phyloP scores from a whole-genome alignment of 2,113 vertebrate genomes.

The Corythornis vintsioides region DNA sequence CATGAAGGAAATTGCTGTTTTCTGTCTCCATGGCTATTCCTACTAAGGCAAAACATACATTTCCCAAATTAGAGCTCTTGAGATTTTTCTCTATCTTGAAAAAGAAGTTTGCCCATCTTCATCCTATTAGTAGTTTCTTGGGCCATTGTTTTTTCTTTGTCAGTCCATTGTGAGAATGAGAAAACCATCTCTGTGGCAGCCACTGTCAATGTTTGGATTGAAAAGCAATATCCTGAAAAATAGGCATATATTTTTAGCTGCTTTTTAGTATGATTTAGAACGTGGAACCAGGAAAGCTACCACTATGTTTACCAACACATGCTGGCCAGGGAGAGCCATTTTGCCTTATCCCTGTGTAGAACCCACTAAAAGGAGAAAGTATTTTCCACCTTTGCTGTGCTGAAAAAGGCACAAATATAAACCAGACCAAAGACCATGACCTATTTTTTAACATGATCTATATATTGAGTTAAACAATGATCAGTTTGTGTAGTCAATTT shows the following conservation, averaged over 20 bases:
- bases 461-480: background rate
- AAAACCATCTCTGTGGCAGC: background rate
- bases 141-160: background rate
- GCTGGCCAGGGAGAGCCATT: background rate
- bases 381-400: background rate
- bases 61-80: background rate
- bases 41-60: background rate
- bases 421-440: background rate
- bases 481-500: background rate
- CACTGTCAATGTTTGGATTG: background rate
- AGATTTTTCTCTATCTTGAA: background rate
- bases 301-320: background rate
- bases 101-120: background rate
- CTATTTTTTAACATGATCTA: background rate
- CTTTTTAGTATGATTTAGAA: background rate
- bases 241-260: background rate
- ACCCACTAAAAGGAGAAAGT: background rate
- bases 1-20: background rate
- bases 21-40: background rate
- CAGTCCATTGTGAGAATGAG: background rate
- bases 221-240: conserved; percentile 7
- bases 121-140: background rate
- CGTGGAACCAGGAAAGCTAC: background rate
- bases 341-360: background rate
- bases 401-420: background rate